Base-by-base conservation (phyloP, 2,113 vertebrate genomes). In the Rhea americana region DNA sequence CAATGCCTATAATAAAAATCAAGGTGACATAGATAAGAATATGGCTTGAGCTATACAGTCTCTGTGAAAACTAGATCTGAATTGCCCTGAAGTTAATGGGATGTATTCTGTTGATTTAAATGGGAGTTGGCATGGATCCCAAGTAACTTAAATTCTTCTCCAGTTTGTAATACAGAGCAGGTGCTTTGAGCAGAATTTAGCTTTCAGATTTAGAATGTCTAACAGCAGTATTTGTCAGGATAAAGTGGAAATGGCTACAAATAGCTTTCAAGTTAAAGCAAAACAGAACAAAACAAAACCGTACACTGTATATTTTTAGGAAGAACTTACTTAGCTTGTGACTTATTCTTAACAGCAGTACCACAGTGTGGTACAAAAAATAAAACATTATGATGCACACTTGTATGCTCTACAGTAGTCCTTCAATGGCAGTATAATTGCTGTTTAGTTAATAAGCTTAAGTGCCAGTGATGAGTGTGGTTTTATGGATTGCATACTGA, bases 371-470 rank as follows among this genome's bases (percentile, higher is more conserved):
- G 6, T 62, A 19, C 51, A 76, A 92, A 85, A 87, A 79, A 89
- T 9, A 51, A 91, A 93, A 61, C 22, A n/a, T 6, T 6, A 4
- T 51, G n/a, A 67, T 73, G 74, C 4, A 53, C 17, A 61, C 25
- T 75, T 93, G 19, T 72, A 11, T 85, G 76, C 43, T 89, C 73
- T 91, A 45, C 74, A 75, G 39, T 82, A 95, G 87, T 94, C 75
- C 51, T 97, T 91, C 55, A 59, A 32, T 7, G 51, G 65, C 81
- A 94, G 61, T 95, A 61, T 96, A 97, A 97, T 96, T 96, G 77
- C 82, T 92, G 37, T 86, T 97, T 94, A 93, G 90, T 97, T 97
- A 96, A 97, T 96, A 97, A 95, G 85, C 82, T 93, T 95, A 96
- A 75, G 32, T 95, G 85, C 43, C 74, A 93, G 58, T 91, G 91